phyloP scores from a whole-genome alignment of 2,888 invertebrate genomes.

The Acanthosepion pharaonis region DNA sequence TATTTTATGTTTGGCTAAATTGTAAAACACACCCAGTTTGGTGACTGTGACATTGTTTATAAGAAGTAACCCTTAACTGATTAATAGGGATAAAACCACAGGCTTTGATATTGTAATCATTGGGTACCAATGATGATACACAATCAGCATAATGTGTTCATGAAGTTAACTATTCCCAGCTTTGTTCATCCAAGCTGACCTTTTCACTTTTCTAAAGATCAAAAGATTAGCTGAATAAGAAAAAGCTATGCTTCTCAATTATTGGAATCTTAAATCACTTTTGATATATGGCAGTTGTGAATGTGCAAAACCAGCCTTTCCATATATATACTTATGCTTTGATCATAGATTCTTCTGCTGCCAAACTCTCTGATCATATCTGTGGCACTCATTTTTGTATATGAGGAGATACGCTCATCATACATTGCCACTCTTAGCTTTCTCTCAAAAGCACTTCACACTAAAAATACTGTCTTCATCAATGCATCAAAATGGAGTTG shows the following conservation, averaged over 20 bases:
- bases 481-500: neutral
- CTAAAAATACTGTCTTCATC: no score
- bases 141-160: neutral
- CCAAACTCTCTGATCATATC: neutral
- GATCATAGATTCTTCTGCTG: neutral
- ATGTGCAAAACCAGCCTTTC: neutral
- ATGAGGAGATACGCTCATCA: neutral
- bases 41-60: neutral
- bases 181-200: neutral
- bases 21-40: neutral
- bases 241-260: neutral
- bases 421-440: neutral
- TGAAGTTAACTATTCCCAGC: neutral
- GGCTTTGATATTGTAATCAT: neutral
- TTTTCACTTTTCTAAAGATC: neutral
- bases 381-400: neutral
- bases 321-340: neutral
- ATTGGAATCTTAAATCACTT: neutral
- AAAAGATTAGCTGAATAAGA: neutral
- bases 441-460: neutral
- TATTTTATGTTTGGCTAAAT: neutral
- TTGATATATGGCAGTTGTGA: neutral
- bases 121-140: neutral
- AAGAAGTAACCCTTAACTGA: neutral
- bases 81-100: neutral